Conservation (phyloP, 2,113 vertebrate species). For the Sitta europaea region DNA sequence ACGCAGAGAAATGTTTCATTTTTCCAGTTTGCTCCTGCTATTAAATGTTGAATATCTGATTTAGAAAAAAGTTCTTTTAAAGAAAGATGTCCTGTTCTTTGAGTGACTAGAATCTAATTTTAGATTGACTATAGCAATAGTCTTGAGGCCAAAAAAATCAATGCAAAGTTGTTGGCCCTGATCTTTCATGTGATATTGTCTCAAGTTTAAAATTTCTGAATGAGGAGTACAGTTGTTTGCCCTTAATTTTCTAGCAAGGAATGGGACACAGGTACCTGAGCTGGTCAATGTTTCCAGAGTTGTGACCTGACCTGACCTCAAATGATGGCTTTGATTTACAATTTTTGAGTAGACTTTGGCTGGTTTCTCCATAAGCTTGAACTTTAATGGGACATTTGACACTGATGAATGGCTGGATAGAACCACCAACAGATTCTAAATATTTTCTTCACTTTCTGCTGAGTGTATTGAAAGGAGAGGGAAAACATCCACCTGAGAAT, state of each 20-base stretch:
- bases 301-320: neutral
- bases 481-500: neutral
- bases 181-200: neutral
- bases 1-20: neutral
- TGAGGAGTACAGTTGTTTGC: neutral
- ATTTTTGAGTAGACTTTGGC: neutral
- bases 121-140: neutral
- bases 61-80: neutral
- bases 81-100: neutral
- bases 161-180: neutral
- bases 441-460: neutral
- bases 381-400: neutral
- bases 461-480: neutral
- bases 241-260: neutral
- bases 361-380: neutral
- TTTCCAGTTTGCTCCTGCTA: neutral
- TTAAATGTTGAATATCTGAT: neutral
- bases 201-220: neutral
- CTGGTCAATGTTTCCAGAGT: neutral
- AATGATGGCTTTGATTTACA: neutral
- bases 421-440: neutral
- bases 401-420: neutral
- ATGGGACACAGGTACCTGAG: accelerated
- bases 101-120: neutral
- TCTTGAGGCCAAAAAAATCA: neutral